Evolutionary conservation across 2,888 invertebrate species (phyloP).

Genomic region (Tetheella fluctuosa): DNA sequence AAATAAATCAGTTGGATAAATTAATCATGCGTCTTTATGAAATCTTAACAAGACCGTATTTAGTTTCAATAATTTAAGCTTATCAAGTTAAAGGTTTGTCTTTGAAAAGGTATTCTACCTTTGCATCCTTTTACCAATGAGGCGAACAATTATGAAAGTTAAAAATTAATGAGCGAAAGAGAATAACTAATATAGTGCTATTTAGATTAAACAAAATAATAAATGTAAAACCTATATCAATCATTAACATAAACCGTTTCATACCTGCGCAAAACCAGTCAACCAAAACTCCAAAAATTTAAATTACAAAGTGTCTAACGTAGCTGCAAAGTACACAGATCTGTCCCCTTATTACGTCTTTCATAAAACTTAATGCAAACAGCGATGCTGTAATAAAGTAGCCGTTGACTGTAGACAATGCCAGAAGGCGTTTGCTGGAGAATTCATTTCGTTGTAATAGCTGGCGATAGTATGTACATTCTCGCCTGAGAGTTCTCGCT

Average conservation of each 20-base stretch:
- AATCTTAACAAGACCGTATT: too few relatives aligned
- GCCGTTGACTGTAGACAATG: slow-evolving; percentile 22
- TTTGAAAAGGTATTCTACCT: too few relatives aligned
- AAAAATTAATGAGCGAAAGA: too few relatives aligned
- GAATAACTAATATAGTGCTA: too few relatives aligned
- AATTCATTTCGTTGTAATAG: background rate
- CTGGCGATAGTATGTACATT: background rate
- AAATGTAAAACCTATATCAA: background rate
- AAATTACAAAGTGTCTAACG: slow-evolving; percentile 41
- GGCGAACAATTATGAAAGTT: too few relatives aligned
- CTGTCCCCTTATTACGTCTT: slow-evolving; percentile 34
- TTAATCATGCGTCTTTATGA: too few relatives aligned
- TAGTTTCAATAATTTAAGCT: too few relatives aligned
- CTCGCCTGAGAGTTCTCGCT: too few relatives aligned
- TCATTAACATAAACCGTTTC: background rate
- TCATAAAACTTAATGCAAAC: slow-evolving; percentile 56
- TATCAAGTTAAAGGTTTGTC: too few relatives aligned
- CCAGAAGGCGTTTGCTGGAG: background rate
- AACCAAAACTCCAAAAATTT: slow-evolving; percentile 30
- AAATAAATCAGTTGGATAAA: too few relatives aligned
- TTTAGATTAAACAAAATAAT: background rate
- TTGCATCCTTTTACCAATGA: too few relatives aligned
- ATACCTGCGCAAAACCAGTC: background rate
- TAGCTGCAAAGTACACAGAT: slow-evolving; percentile 39
- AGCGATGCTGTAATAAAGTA: slow-evolving; percentile 45